Percentiles rank a stretch among this genome's conserved stretches.
These are phyloP conservation scores for Cinclus cinclus DNA, from an alignment of 2,113 vertebrate species.

Conservation along the genomic window DNA sequence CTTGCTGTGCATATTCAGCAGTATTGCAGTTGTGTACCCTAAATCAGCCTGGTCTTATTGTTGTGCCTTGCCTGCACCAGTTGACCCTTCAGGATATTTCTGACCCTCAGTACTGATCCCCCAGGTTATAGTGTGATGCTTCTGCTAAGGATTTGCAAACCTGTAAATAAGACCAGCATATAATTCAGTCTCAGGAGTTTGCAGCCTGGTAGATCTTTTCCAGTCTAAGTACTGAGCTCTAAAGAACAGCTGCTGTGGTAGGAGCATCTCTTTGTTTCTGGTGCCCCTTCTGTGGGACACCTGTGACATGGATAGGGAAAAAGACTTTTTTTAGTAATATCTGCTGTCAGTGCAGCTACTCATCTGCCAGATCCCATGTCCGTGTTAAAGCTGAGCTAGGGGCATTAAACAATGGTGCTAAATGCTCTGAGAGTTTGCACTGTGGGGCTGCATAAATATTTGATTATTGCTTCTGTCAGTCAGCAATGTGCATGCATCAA, in stretches of 20 bases:
- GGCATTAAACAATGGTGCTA: not conserved
- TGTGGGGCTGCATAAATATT: not conserved
- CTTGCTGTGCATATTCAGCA: not conserved
- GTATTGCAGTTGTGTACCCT: not conserved
- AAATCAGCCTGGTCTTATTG: not conserved
- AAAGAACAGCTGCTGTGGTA: not conserved
- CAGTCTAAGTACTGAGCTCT: not conserved
- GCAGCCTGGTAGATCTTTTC: not conserved
- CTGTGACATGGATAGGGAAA: not conserved
- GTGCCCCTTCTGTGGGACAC: not conserved
- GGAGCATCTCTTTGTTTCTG: not conserved
- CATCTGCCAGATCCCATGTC: not conserved
- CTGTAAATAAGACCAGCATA: not conserved
- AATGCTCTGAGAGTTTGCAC: not conserved
- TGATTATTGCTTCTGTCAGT: not conserved
- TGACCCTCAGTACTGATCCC: not conserved
- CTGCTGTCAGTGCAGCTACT: not conserved
- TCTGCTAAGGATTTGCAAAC: not conserved
- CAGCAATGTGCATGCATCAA: not conserved
- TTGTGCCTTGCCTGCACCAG: not conserved
- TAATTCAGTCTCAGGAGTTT: not conserved
- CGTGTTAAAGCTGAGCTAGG: not conserved
- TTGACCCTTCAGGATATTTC: not conserved
- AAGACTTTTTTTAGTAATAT: not conserved
- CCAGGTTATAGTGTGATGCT: fast-evolving